These are phyloP conservation scores for Sebastes kiyomatsui DNA, from an alignment of 2,797 vertebrate genomes.

Conservation along the genomic window DNA sequence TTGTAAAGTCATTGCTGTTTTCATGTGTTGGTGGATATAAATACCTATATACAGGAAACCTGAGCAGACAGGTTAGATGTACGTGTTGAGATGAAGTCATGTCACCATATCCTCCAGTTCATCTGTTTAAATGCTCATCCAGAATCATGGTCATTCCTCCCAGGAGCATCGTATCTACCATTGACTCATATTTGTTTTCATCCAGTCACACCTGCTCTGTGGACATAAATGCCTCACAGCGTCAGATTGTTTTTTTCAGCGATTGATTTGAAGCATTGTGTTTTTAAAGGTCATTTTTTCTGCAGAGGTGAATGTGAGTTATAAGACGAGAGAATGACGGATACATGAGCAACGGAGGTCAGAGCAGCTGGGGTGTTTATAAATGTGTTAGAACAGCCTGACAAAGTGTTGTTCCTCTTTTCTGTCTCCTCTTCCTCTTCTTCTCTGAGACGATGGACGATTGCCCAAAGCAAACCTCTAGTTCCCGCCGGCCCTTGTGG, in stretches of 20 bases:
- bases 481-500: background rate
- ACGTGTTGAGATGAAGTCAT: constrained; percentile 70
- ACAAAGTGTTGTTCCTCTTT: constrained; percentile 35
- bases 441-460: constrained; percentile 38
- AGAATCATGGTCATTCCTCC: constrained; percentile 30
- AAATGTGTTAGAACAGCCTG: constrained; percentile 26
- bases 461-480: constrained; percentile 39
- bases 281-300: constrained; percentile 19
- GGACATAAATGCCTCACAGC: background rate
- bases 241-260: background rate
- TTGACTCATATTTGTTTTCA: background rate
- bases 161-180: constrained; percentile 21
- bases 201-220: constrained; percentile 2
- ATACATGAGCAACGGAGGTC: constrained; percentile 28
- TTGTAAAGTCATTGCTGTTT: constrained; percentile 67
- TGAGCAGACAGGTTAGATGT: constrained; percentile 81
- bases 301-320: constrained; percentile 21
- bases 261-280: background rate
- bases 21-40: constrained; percentile 70
- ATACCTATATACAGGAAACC: constrained; percentile 77
- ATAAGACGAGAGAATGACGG: constrained; percentile 18
- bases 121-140: constrained; percentile 64
- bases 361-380: constrained; percentile 15
- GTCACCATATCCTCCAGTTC: constrained; percentile 63
- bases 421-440: constrained; percentile 12